Percentiles rank a stretch among this genome's conserved stretches.
These are phyloP conservation scores for Rotaria sp. DNA, from an alignment of 2,888 invertebrate genomes.

Conservation along the genomic window DNA sequence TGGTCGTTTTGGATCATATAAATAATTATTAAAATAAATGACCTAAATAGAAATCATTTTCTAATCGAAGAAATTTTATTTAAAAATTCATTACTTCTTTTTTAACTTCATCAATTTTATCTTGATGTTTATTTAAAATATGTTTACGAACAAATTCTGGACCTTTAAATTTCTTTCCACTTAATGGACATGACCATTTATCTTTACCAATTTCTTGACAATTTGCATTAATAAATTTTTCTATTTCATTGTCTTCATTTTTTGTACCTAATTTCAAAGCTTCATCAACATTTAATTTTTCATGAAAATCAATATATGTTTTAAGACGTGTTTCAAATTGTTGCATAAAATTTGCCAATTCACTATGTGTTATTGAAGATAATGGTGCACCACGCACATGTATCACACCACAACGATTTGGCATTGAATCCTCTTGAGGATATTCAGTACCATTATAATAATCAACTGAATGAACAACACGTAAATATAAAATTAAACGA, in stretches of 20 bases:
- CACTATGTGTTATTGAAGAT: conserved; percentile 60
- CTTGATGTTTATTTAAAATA: conserved; percentile 89
- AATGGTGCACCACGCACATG: conserved; percentile 70
- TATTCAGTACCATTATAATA: conserved; percentile 98
- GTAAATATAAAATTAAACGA: conserved; percentile 78
- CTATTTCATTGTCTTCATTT: conserved; percentile 63
- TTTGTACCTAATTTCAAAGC: conserved; percentile 52
- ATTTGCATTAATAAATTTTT: conserved; percentile 87
- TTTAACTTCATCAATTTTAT: conserved; percentile 91
- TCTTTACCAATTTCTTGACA: conserved; percentile 87
- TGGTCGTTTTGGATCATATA: conserved; percentile 39
- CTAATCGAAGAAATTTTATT: neutral
- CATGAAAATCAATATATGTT: conserved; percentile 73
- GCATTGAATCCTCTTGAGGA: conserved; percentile 99
- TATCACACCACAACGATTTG: conserved; percentile 93
- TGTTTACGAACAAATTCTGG: conserved; percentile 97
- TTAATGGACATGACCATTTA: conserved; percentile 95
- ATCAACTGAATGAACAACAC: conserved; percentile 94
- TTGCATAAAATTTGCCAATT: conserved; percentile 57
- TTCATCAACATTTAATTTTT: conserved; percentile 67
- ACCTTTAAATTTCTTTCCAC: conserved; percentile 96
- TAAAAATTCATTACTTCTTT: conserved; percentile 65
- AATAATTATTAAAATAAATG: conserved; percentile 42
- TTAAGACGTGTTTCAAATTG: conserved; percentile 83
- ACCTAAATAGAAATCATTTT: neutral